phyloP scores from a whole-genome alignment of 2,797 vertebrate genomes.

The Todus mexicanus region DNA sequence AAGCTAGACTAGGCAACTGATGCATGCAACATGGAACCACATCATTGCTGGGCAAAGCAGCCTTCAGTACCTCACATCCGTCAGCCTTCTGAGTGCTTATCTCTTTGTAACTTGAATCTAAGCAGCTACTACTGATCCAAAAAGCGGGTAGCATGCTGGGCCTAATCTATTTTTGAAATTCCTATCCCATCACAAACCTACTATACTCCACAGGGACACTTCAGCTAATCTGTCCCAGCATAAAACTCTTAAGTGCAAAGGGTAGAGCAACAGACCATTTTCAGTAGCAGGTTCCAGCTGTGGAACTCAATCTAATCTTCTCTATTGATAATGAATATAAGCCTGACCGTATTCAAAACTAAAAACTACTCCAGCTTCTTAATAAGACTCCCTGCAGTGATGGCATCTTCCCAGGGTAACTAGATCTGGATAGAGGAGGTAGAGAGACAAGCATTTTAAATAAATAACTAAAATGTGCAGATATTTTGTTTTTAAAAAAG shows the following conservation, averaged over 20 bases:
- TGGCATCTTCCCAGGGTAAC: conserved; percentile 25
- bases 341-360: conserved; percentile 16
- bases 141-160: not conserved
- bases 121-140: not conserved
- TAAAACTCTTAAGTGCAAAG: conserved; percentile 23
- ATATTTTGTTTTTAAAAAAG: not conserved
- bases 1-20: not conserved
- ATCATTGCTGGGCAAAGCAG: not conserved
- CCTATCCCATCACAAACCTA: conserved; percentile 2
- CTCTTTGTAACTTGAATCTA: not conserved
- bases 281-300: conserved; percentile 41
- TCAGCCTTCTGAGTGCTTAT: not conserved
- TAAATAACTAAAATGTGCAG: not conserved
- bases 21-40: not conserved
- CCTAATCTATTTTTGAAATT: conserved; percentile 37
- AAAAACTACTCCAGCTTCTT: not conserved
- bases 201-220: conserved; percentile 7
- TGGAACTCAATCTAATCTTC: conserved; percentile 42
- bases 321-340: conserved; percentile 38
- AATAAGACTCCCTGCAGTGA: not conserved
- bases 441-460: not conserved
- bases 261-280: conserved; percentile 3
- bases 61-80: not conserved
- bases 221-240: conserved; percentile 1
- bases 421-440: not conserved